phyloP scores from a whole-genome alignment of 2,888 invertebrate genomes.

The Unio pictorum region DNA sequence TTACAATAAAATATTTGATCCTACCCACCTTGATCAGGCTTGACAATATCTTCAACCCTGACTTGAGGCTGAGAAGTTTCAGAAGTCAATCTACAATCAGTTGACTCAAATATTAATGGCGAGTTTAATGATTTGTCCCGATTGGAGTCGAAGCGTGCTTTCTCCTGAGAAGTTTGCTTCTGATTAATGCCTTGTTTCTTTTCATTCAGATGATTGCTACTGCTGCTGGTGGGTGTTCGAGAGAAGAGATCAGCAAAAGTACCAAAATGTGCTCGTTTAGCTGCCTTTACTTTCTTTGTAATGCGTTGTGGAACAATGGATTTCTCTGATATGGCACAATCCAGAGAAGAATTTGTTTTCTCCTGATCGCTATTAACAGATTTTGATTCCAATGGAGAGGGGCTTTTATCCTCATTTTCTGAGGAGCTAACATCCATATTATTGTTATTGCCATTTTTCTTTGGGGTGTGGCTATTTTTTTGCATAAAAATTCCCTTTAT shows the following conservation, averaged over 20 bases:
- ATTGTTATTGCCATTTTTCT: slow-evolving; percentile 32
- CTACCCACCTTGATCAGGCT: too few relatives aligned
- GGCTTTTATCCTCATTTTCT: slow-evolving; percentile 12
- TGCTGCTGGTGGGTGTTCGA: slow-evolving; percentile 5
- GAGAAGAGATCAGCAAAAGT: slow-evolving; percentile 17
- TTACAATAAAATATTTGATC: too few relatives aligned
- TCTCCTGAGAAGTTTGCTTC: too few relatives aligned
- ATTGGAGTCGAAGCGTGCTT: too few relatives aligned
- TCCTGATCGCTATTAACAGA: slow-evolving; percentile 20
- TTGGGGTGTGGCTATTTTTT: slow-evolving; percentile 20
- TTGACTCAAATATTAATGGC: too few relatives aligned
- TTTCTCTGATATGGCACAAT: slow-evolving; percentile 47
- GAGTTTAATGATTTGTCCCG: too few relatives aligned
- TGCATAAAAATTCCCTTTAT: slow-evolving; percentile 38
- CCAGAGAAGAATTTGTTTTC: slow-evolving; percentile 17
- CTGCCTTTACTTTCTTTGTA: slow-evolving; percentile 42
- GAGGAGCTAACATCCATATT: slow-evolving; percentile 24
- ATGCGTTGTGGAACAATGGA: slow-evolving; percentile 41
- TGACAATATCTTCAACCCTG: too few relatives aligned
- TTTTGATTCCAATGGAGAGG: slow-evolving; percentile 2
- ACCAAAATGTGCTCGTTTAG: slow-evolving; percentile 23
- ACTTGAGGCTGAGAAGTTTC: too few relatives aligned
- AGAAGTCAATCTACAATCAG: too few relatives aligned
- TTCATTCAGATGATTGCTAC: slow-evolving; percentile 9
- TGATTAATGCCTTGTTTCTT: slow-evolving; percentile 25